A percentile compares a stretch with the other conserved stretches of the same genome.
Evolutionary conservation across 1,140 invertebrate species (phyloP).

Genomic region (Bicyclus anynana): DNA sequence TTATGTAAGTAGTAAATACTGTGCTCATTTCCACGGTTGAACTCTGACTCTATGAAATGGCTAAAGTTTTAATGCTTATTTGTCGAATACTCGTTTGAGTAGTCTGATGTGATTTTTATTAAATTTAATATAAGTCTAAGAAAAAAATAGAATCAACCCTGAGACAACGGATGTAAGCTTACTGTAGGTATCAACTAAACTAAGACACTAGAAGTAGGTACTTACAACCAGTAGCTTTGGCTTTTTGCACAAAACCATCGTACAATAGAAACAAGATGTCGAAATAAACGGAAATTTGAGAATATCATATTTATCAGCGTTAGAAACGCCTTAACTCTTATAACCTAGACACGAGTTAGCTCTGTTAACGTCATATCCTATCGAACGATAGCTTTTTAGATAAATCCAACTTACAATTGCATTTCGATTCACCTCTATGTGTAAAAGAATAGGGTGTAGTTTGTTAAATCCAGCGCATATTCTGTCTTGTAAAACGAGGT

Average conservation of each 20-base stretch:
- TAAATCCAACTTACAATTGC: conserved; percentile 8
- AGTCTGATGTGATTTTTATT: too few relatives aligned
- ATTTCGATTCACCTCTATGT: not conserved
- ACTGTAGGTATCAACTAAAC: too few relatives aligned
- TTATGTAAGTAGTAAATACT: too few relatives aligned
- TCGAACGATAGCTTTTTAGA: conserved; percentile 23
- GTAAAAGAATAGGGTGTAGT: not conserved
- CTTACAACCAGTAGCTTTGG: too few relatives aligned
- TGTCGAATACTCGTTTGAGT: too few relatives aligned
- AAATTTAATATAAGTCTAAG: too few relatives aligned
- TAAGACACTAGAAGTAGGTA: too few relatives aligned
- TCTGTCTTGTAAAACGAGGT: not conserved
- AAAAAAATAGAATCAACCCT: too few relatives aligned
- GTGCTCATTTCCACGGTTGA: too few relatives aligned
- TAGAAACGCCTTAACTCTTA: conserved; percentile 14
- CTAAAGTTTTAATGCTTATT: too few relatives aligned
- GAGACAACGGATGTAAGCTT: too few relatives aligned
- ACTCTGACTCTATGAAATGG: too few relatives aligned
- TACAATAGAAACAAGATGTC: not conserved
- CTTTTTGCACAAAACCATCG: not conserved
- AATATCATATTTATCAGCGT: not conserved
- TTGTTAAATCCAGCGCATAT: not conserved
- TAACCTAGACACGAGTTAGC: conserved; percentile 22
- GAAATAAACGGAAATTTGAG: not conserved
- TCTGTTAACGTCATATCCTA: conserved; percentile 33